These are phyloP conservation scores for Drosophila repleta DNA, from an alignment of 1,140 invertebrate species.

Conservation along the genomic window DNA sequence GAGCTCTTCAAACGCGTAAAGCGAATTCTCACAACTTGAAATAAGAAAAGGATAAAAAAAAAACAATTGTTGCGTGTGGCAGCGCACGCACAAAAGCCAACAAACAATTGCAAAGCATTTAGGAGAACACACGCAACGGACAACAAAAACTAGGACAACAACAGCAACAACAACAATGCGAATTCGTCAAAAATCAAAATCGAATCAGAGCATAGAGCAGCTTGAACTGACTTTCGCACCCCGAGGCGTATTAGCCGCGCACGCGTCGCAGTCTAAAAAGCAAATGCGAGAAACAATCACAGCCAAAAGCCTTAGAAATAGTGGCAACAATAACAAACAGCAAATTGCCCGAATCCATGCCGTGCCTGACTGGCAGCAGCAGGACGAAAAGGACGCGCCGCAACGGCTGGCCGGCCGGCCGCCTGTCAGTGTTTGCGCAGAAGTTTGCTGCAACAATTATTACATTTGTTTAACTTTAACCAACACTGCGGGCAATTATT, in stretches of 20 bases:
- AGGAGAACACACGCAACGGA: slow-evolving; percentile 61
- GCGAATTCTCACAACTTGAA: slow-evolving; percentile 21
- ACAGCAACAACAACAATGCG: slow-evolving; percentile 45
- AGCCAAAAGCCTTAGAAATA: slow-evolving; percentile 59
- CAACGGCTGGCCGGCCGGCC: slow-evolving; percentile 40
- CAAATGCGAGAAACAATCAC: slow-evolving; percentile 68
- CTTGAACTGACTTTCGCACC: slow-evolving; percentile 69
- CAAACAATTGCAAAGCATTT: slow-evolving; percentile 81
- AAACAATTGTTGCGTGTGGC: slow-evolving; percentile 56
- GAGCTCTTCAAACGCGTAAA: slow-evolving; percentile 20
- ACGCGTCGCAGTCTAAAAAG: slow-evolving; percentile 58
- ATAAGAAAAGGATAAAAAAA: slow-evolving; percentile 21
- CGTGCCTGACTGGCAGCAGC: slow-evolving; percentile 31
- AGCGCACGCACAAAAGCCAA: slow-evolving; percentile 69
- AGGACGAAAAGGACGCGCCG: slow-evolving; percentile 41
- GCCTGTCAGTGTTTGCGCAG: slow-evolving; percentile 66
- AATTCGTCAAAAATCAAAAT: slow-evolving; percentile 80
- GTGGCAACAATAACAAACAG: slow-evolving; percentile 71
- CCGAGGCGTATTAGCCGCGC: slow-evolving; percentile 69
- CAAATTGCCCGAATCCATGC: slow-evolving; percentile 75
- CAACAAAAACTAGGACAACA: slow-evolving; percentile 34
- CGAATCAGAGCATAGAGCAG: slow-evolving; percentile 61
- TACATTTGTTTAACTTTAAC: slow-evolving; percentile 78
- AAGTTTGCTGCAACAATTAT: slow-evolving; percentile 80
- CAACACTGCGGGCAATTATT: slow-evolving; percentile 52